Base-by-base conservation (phyloP, 2,113 vertebrate genomes). In the Ceyx melanurus region DNA sequence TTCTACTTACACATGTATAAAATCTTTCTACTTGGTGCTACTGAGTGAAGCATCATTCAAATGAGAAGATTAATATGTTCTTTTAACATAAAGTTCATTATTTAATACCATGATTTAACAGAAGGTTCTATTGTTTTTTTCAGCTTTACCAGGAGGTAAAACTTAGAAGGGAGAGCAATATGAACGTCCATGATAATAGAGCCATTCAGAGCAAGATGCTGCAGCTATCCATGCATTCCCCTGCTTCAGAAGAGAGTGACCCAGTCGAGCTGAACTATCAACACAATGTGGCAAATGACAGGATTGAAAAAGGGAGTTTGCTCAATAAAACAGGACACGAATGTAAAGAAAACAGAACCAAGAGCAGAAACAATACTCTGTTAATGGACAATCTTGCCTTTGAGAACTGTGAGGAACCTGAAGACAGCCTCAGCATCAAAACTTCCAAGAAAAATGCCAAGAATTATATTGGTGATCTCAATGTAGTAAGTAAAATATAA, bases 121-220 rank as follows among this genome's bases (percentile, higher is more conserved):
- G 57, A 70, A 22, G 11, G 5, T 50, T 91, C 54, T 89, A 2
- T 80, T 96, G 86, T 82, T 71, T 95, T 95, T 93, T 97, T 66
- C 94, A 99, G 99, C 98, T 99, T 95, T 99, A 99, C 95, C 98
- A 98, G 95, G 99, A 99, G 95, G 99, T 99, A 93, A 99, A 98
- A 96, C 93, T 98, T 94, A 98, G 98, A 91, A 98, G 98, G 82
- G 98, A 98, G 77, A 96, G 75, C 91, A 97, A 94, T 40, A 97
- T 98, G 78, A 95, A 86, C 10, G 13, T 94, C 31, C 51, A 81
- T 43, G 97, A 97, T 86, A 97, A 97, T 84, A 97, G 97, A 67
- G 93, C 88, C 65, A 78, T 86, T 88, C 95, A 97, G n/a, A 97
- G 92, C 73, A 97, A 93, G 43, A 62, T 71, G 65, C 92, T 96